These are phyloP conservation scores for Sinocyclocheilus anshuiensis DNA, from an alignment of 2,113 vertebrate species.

Conservation along the genomic window DNA sequence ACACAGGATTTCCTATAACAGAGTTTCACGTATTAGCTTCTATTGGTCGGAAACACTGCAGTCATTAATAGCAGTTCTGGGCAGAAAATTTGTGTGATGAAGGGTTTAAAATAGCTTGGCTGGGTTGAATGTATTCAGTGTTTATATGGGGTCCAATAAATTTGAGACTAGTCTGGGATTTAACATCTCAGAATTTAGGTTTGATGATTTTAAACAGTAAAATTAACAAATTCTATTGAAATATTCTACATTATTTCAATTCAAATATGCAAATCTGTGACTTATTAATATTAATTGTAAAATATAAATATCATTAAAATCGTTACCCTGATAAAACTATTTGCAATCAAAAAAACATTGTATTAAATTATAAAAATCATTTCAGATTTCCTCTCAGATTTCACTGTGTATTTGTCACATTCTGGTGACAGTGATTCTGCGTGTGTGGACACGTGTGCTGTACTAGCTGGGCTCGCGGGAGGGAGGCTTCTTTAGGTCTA, in stretches of 20 bases:
- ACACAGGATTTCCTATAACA: conserved; percentile 53
- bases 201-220: background rate
- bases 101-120: background rate
- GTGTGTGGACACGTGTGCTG: conserved; percentile 8
- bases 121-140: background rate
- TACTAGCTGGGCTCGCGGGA: conserved; percentile 50
- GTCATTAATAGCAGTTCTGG: conserved; percentile 37
- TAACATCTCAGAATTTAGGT: background rate
- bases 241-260: background rate
- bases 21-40: conserved; percentile 60
- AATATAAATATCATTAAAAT: background rate
- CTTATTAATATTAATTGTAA: no score
- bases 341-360: background rate
- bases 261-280: background rate
- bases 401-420: background rate
- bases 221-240: no score
- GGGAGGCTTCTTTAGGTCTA: conserved; percentile 52
- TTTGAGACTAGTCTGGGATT: background rate
- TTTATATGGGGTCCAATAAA: background rate
- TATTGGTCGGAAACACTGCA: background rate
- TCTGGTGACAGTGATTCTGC: background rate
- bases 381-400: background rate
- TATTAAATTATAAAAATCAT: background rate
- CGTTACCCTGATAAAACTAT: background rate
- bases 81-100: background rate